Evolutionary conservation across 2,113 vertebrate species (phyloP), one percentile per base, ranked within the genome.

Genomic region (Gymnarchus niloticus): DNA sequence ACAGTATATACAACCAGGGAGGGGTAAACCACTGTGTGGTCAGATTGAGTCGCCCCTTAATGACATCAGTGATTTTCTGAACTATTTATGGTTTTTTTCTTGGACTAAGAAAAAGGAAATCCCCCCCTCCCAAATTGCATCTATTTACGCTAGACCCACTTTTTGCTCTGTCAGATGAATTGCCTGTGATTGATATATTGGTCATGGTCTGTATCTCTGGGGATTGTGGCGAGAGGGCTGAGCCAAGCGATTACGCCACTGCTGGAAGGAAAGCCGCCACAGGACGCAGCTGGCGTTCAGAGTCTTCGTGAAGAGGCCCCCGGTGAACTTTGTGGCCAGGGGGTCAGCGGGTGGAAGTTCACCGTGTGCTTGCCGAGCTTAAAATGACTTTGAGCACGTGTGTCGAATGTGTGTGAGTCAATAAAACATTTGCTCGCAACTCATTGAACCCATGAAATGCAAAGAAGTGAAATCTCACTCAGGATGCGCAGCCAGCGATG

Each of bases 161-260:
- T 25, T 54, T 82, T 82, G 23, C 51, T 28, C 28, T 83, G 81
- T 83, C 81, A 83, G 81, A 83, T 44, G 52, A 83, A 83, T 83
- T 83, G 82, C 76, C 51, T 56, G 10, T 87, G 88, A 89, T 87
- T 87, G 84, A 90, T 90, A 88, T 89, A 87, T 87, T 88, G 87
- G 85, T 89, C 87, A 87, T 81, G 76, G 83, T 81, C 86, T 41
- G 12, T 21, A 46, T 44, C 84, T 44, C 84, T 1, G 37, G 90
- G 88, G 90, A 88, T 83, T 46, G 51, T 28, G 81, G 87, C 69
- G 81, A 86, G 33, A 84, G 1, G 44, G 87, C 85, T 89, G 83
- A 85, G 87, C 83, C 85, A 88, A 85, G 83, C 81, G 10, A 54
- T 82, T 28, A 54, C 17, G 17, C 51, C 80, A 82, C 12, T 3